Percentiles rank a stretch among this genome's conserved stretches.
Conservation (phyloP, 2,888 invertebrate species). For the Alitta virens region DNA sequence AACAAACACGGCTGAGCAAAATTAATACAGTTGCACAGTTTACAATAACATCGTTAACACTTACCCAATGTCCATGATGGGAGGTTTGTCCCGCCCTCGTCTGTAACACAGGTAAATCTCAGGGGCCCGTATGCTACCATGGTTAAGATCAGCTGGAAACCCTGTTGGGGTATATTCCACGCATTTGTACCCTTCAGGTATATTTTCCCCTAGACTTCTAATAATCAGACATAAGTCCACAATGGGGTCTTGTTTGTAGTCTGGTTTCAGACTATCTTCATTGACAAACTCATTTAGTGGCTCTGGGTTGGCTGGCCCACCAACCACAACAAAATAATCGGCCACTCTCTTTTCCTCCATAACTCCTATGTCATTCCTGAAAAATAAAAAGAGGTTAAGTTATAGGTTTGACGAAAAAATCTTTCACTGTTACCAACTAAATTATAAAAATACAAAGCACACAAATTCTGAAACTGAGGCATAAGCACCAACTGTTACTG, state of each 20-base stretch:
- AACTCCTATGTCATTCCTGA: conserved; percentile 10
- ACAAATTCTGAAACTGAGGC: no score
- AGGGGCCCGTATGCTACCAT: conserved; percentile 90
- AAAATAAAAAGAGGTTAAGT: background rate
- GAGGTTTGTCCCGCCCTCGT: conserved; percentile 90
- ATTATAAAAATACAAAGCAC: no score
- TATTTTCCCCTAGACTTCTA: conserved; percentile 80
- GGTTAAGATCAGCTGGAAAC: conserved; percentile 90
- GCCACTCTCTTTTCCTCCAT: conserved; percentile 67
- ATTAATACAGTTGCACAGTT: no score
- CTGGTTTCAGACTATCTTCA: conserved; percentile 73
- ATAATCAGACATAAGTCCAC: conserved; percentile 93
- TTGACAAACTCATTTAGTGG: conserved; percentile 71
- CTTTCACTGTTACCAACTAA: no score
- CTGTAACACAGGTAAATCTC: conserved; percentile 90
- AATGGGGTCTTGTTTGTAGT: conserved; percentile 75
- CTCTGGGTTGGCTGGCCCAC: conserved; percentile 79
- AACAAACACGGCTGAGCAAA: background rate
- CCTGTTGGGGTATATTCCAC: conserved; percentile 62
- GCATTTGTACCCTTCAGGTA: conserved; percentile 47
- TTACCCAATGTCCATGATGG: conserved; percentile 94
- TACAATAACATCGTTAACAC: no score
- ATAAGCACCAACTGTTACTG: no score
- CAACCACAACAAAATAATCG: conserved; percentile 98
- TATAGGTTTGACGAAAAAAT: no score